Conservation (phyloP, 2,888 invertebrate species). For the Euclidia mi region DNA sequence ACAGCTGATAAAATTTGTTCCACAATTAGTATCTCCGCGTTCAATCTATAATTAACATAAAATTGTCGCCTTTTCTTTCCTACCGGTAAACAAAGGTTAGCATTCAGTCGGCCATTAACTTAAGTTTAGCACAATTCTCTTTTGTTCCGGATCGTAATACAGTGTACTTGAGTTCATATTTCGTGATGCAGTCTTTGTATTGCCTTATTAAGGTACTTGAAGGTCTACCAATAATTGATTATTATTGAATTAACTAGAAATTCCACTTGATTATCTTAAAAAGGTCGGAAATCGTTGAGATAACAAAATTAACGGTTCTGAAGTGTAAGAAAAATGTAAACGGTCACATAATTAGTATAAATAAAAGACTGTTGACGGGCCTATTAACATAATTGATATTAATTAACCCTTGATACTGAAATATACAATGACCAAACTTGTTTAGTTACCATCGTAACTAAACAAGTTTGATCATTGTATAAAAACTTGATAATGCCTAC, state of each 20-base stretch:
- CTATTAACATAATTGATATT: not conserved
- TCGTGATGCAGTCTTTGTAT: slow-evolving; percentile 1
- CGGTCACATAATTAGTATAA: not conserved
- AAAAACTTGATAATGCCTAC: too few relatives aligned
- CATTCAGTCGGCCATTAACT: slow-evolving; percentile 7
- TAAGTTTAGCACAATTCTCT: slow-evolving; percentile 16
- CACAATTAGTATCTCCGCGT: not conserved
- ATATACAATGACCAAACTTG: not conserved
- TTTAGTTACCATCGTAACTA: too few relatives aligned
- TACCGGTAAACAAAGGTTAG: slow-evolving; percentile 8
- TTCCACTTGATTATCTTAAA: slow-evolving; percentile 1
- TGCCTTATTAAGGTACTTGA: not conserved
- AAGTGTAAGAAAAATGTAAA: not conserved
- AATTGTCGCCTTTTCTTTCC: slow-evolving; percentile 18
- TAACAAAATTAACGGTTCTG: slow-evolving; percentile 1
- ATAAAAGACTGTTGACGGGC: not conserved
- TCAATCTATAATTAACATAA: slow-evolving; percentile 5
- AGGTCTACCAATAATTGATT: not conserved
- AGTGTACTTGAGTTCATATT: slow-evolving; percentile 3
- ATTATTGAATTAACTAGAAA: not conserved
- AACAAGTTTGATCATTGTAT: too few relatives aligned
- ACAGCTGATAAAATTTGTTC: not conserved
- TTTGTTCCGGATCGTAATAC: slow-evolving; percentile 15
- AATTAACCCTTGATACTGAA: not conserved
- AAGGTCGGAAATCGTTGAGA: not conserved